Evolutionary conservation across 2,113 vertebrate genomes (phyloP), one percentile per base, ranked within the genome.

Genomic region (Salminus brasiliensis): DNA sequence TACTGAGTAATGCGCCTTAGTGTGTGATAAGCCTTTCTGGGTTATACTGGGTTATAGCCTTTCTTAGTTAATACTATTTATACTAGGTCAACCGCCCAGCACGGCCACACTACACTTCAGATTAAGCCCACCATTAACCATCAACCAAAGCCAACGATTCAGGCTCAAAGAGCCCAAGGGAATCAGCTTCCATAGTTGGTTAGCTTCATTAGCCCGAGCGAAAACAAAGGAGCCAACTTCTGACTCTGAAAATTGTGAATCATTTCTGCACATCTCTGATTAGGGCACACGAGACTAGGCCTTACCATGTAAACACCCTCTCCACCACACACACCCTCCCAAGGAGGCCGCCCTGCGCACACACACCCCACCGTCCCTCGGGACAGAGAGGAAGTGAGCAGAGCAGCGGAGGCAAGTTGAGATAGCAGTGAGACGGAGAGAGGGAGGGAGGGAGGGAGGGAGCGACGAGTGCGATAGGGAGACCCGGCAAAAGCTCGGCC

Each of bases 221-320:
- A 11, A 43, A 43, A 6, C 12, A 43, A 43, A 4, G 6, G 12
- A 43, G 6, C 8, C 8, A 43, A 43, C 2, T 43, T 43, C 39
- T 10, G 39, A 43, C 39, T 7, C 6, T 11, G 12, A 68, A 52
- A 57, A 75, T 66, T n/a, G 69, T 83, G 85, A 77, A 75, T 84
- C 34, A 74, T 81, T 85, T 87, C 79, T 86, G 77, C 88, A 47
- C 81, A 63, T 79, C 76, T 84, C 79, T 87, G 88, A 91, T 86
- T 84, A 78, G 89, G 89, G 81, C 91, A 88, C 88, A 47, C 66
- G 90, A 91, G 91, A 92, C 83, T 72, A 69, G 79, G 82, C 79
- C 84, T 81, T 83, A 85, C 83, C 87, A 76, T 81, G 90, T 92
- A 93, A 92, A 93, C 93, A 94, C 89, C 91, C 49, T 49, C 88